Evolutionary conservation across 1,140 invertebrate genomes (phyloP), one percentile per base, ranked within the genome.

Genomic region (Papilio xuthus): DNA sequence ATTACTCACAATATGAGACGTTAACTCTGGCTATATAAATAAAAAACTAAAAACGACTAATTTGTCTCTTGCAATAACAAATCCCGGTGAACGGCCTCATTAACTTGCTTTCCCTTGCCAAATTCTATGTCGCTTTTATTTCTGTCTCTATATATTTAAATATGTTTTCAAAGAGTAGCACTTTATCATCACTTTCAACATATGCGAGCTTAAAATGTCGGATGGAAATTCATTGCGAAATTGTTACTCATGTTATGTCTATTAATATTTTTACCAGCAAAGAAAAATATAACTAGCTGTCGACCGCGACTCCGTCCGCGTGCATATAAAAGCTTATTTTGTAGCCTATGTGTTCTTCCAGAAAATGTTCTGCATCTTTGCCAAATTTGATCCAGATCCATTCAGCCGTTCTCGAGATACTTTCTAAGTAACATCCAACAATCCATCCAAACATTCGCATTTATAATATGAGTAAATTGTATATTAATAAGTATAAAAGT

Each of bases 41-140:
- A 63, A 76, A n/a, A 44, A 18, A 42, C 42, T 44, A 41, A 18
- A 63, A 63, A 50, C 18, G 9, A 76, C 74, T 23, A 41, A 63
- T 76, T 63, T 60, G 28, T 76, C 41, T 63, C 32, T 13, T 44
- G 42, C 53, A 32, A 26, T 71, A 79, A 79, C 56, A 72, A 79
- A 67, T 79, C 37, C 56, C 82, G 82, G 85, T 86, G 82, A 86
- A 86, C 82, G 87, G 50, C 87, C 88, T 89, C 88, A 88, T 90
- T 87, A 87, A 84, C 79, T 73, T 73, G 72, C 79, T 78, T 77
- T 86, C 82, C 77, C 82, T 73, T 83, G 84, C 86, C 87, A 86
- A 88, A 85, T 81, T 80, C 78, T 84, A 82, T 83, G 81, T 53
- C 80, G 79, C 78, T 79, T 86, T 87, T 89, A 89, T 90, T 90